A percentile compares a stretch with the other conserved stretches of the same genome.
Conservation (phyloP, 2,888 invertebrate genomes). For the Leucophora obtusa region DNA sequence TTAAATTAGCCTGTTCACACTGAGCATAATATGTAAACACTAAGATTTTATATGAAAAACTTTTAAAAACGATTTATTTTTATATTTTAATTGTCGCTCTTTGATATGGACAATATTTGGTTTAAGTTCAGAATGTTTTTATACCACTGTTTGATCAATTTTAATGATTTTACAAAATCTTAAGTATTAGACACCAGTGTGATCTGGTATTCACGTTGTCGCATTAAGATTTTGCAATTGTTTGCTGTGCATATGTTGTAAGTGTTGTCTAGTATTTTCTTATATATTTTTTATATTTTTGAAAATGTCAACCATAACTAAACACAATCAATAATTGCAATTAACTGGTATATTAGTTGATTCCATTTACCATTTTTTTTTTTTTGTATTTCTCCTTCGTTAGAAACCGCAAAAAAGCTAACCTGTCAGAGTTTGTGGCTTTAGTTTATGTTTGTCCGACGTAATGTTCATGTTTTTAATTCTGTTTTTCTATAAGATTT, state of each 20-base stretch:
- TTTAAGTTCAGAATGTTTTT: too few species aligned
- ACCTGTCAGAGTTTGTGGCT: conserved; percentile 56
- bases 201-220: background rate
- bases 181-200: background rate
- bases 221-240: conserved; percentile 34
- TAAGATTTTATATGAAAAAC: too few species aligned
- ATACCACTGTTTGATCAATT: too few species aligned
- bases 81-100: too few species aligned
- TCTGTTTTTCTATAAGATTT: conserved; percentile 42
- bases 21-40: background rate
- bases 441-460: conserved; percentile 48
- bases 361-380: conserved; percentile 47
- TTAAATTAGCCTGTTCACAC: conserved; percentile 43
- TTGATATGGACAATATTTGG: too few species aligned
- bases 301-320: conserved; percentile 64
- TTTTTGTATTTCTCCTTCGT: conserved; percentile 12
- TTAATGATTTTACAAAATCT: too few species aligned
- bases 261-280: conserved; percentile 4
- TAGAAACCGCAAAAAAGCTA: conserved; percentile 36
- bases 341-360: conserved; percentile 58
- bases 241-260: conserved; percentile 13
- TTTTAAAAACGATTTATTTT: too few species aligned
- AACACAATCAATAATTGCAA: conserved; percentile 65
- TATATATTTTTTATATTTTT: conserved; percentile 13
- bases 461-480: conserved; percentile 60